Conservation (phyloP, 53 echinoderm and acorn worm genomes). For the Patiria pectinifera region DNA sequence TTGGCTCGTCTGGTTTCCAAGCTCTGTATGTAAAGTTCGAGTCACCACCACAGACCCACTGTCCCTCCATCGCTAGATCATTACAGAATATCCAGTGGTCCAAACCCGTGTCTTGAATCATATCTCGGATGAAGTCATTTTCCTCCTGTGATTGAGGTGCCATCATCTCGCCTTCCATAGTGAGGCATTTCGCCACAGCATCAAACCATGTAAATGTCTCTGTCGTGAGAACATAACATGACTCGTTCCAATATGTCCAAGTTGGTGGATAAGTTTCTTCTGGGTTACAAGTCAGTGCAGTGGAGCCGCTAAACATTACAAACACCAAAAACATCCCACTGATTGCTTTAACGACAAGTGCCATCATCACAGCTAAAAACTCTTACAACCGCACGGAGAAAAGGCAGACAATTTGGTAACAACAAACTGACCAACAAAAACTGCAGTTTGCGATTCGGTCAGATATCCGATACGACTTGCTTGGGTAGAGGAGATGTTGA, state of each 20-base stretch:
- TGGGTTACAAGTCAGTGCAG: no score
- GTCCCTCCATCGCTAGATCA: no score
- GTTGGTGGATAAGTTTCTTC: neutral
- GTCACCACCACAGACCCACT: neutral
- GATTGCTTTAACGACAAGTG: no score
- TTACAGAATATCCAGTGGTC: constrained; percentile 31
- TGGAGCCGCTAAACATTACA: no score
- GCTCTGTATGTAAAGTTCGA: neutral
- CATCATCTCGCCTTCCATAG: constrained; percentile 26
- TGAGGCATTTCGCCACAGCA: neutral
- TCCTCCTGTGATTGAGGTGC: constrained; percentile 26
- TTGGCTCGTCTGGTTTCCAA: neutral
- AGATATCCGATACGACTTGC: no score
- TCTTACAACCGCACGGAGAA: no score
- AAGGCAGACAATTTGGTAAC: no score
- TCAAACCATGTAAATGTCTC: neutral
- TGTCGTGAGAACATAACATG: constrained; percentile 28
- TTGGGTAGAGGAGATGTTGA: no score
- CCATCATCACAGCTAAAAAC: no score
- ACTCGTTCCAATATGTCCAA: constrained; percentile 2
- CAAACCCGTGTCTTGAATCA: neutral
- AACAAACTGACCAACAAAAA: no score
- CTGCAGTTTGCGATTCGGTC: no score
- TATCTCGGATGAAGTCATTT: neutral
- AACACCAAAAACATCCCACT: no score